These are phyloP conservation scores for Sapajus apella DNA, from an alignment of 2,113 vertebrate species.

Conservation along the genomic window DNA sequence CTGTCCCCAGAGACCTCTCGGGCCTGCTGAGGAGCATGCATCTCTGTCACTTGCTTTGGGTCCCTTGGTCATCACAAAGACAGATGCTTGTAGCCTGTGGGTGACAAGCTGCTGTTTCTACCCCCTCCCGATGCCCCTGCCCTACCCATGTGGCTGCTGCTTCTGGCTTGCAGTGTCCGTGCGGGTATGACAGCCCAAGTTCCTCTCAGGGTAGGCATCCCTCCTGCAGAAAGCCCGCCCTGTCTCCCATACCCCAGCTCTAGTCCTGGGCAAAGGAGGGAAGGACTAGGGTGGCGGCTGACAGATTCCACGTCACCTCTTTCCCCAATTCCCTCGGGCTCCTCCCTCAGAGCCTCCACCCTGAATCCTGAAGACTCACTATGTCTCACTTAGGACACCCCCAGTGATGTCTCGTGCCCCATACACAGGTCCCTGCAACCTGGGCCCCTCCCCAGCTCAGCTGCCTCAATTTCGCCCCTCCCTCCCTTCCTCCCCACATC, in stretches of 20 bases:
- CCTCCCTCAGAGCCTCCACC: background rate
- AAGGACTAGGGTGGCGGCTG: no score
- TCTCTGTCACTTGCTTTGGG: background rate
- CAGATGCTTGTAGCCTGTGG: background rate
- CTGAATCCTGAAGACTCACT: background rate
- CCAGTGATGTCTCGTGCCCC: background rate
- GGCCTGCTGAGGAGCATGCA: fast-evolving
- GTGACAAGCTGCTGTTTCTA: background rate
- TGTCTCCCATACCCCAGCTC: no score
- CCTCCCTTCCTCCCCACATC: background rate
- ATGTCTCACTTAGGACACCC: background rate
- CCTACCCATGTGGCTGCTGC: background rate
- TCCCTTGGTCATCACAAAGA: background rate
- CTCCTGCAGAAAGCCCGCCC: background rate
- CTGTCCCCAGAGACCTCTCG: background rate
- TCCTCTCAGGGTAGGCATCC: background rate
- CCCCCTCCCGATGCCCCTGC: background rate
- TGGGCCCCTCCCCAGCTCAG: background rate
- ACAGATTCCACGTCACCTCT: no score
- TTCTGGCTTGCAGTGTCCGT: background rate
- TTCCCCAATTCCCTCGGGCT: fast-evolving
- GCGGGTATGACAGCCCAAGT: background rate
- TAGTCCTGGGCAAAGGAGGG: background rate
- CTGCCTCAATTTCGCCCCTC: background rate
- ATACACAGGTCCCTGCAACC: background rate